Evolutionary conservation across 2,888 invertebrate genomes (phyloP).

Genomic region (Trissolcus brochymenae): DNA sequence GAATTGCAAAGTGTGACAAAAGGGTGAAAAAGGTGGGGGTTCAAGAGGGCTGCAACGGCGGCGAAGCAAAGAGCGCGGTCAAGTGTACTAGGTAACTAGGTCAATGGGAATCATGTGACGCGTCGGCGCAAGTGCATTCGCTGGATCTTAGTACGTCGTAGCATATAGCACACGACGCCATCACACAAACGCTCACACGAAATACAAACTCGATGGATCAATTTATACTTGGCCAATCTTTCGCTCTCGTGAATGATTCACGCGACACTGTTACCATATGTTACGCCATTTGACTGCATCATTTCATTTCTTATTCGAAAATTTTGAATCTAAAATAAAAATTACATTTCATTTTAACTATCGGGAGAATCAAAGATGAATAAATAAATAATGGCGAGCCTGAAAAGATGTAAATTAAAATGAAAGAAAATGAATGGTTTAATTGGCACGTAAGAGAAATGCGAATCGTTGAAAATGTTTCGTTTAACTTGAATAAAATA

Average conservation of each 20-base stretch:
- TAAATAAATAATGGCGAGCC: neutral
- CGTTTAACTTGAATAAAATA: too few species aligned
- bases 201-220: conserved; percentile 39
- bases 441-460: too few species aligned
- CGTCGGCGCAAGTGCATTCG: conserved; percentile 63
- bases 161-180: conserved; percentile 52
- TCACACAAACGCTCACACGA: conserved; percentile 22
- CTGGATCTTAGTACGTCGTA: conserved; percentile 48
- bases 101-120: conserved; percentile 72
- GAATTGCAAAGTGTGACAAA: conserved; percentile 2
- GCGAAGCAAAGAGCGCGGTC: conserved; percentile 68
- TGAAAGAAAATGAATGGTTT: neutral
- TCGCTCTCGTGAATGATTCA: conserved; percentile 38
- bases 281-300: conserved; percentile 4
- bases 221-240: conserved; percentile 32
- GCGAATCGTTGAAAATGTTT: too few species aligned
- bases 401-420: neutral
- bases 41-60: conserved; percentile 24
- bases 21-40: conserved; percentile 9
- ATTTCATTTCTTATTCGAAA: conserved; percentile 4
- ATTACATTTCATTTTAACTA: neutral
- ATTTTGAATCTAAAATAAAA: neutral
- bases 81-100: conserved; percentile 77
- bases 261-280: conserved; percentile 14
- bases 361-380: neutral